Base-by-base conservation (phyloP, 2,113 vertebrate genomes). In the Malurus elegans region DNA sequence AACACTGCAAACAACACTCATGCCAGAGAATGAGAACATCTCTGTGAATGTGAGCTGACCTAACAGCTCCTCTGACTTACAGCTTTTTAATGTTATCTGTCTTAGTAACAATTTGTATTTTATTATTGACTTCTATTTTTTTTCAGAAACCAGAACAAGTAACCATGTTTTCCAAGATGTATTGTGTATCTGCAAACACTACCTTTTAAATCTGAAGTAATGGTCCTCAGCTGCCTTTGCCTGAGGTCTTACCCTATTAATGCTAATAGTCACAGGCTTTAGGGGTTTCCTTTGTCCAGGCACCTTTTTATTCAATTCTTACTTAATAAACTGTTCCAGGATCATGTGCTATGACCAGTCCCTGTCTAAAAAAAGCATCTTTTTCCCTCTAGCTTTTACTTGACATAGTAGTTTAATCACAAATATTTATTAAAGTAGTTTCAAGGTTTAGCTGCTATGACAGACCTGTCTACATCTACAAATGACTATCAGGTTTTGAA, bases 1-100 rank as follows among this genome's bases (percentile, higher is more conserved):
- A 89, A 17, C 19, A 23, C 21, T 53, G 25, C 29, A 73, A 67
- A 62, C 0, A 1, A 34, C 31, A 42, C 0, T 0, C 6, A 4
- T 42, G 11, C 28, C 45, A 86, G 67, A 86, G 76, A 86, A 53
- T 1, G 0, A 61, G 31, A 71, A 16, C 15, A 29, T n/a, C 9
- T 85, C 36, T 70, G 66, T 60, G 58, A 61, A 47, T 73, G 12
- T 38, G 62, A 61, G 10, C 9, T 67, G 47, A 57, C 50, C 20
- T 69, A 61, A 31, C 23, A 80, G 18, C 3, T n/a, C 12, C n/a
- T 72, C 54, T 38, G 34, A 74, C 40, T 86, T 78, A 56, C 8
- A 84, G 18, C 5, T 65, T 75, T 91, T 91, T 32, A 65, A 51
- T 12, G 7, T 48, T 75, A n/a, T 20, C 1, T 0, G 29, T 69